A percentile compares a stretch with the other conserved stretches of the same genome.
phyloP scores from a whole-genome alignment of 2,113 vertebrate genomes.

The Micronycteris hirsuta region DNA sequence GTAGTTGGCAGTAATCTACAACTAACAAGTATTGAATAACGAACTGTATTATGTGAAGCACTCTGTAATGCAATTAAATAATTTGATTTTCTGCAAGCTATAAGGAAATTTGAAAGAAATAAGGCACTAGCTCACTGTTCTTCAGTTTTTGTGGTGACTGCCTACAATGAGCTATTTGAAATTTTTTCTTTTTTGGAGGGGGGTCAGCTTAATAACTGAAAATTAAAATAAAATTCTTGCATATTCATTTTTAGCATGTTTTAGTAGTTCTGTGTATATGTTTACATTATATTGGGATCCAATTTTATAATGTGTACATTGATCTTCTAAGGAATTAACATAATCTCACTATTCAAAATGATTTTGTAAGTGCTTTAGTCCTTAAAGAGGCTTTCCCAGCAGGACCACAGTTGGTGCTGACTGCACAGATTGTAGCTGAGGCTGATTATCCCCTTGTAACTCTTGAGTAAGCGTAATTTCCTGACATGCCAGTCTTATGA shows the following conservation, averaged over 20 bases:
- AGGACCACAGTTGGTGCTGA: background rate
- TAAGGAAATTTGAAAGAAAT: slow-evolving; percentile 42
- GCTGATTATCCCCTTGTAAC: background rate
- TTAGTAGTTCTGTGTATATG: background rate
- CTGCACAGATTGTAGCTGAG: background rate
- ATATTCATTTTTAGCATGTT: background rate
- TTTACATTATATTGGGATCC: background rate
- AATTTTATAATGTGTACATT: background rate
- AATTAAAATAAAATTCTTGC: slow-evolving; percentile 18
- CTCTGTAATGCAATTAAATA: background rate
- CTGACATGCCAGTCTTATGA: background rate
- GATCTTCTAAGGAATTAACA: background rate
- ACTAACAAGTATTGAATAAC: background rate
- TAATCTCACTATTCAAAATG: background rate
- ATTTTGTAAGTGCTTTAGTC: background rate
- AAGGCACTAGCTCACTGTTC: background rate
- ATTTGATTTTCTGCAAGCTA: background rate
- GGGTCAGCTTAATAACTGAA: background rate
- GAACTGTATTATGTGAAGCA: background rate
- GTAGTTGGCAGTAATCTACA: slow-evolving; percentile 14
- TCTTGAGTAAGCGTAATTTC: slow-evolving; percentile 22
- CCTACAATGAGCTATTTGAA: background rate
- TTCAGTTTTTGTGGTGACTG: slow-evolving; percentile 5
- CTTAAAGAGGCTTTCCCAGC: background rate
- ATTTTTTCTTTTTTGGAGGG: background rate